phyloP scores from a whole-genome alignment of 2,888 invertebrate genomes.

The Brachyopa scutellaris region DNA sequence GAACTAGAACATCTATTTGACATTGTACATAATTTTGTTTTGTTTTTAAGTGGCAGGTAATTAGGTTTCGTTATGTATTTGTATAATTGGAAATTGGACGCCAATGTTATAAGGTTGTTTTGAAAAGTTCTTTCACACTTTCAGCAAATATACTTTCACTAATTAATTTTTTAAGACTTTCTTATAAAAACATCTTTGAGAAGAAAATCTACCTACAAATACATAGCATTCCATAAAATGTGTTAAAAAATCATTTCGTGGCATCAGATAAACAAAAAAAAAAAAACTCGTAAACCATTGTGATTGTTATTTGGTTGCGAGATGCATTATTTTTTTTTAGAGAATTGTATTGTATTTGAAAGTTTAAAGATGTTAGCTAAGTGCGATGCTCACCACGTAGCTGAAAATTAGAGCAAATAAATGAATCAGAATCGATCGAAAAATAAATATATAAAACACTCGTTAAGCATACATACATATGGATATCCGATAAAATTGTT shows the following conservation, averaged over 20 bases:
- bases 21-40: background rate
- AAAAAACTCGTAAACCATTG: background rate
- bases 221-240: too few species aligned
- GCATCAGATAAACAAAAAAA: constrained; percentile 41
- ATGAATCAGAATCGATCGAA: constrained; percentile 45
- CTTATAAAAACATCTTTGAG: too few species aligned
- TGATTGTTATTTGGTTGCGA: background rate
- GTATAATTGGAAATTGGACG: constrained; percentile 28
- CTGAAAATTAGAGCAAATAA: constrained; percentile 16
- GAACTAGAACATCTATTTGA: background rate
- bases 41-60: constrained; percentile 21
- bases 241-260: constrained; percentile 53
- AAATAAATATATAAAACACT: constrained; percentile 1
- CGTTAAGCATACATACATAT: background rate
- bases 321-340: constrained; percentile 29
- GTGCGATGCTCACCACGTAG: background rate
- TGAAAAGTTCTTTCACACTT: constrained; percentile 13
- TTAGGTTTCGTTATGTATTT: background rate
- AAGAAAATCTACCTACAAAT: too few species aligned
- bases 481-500: constrained; percentile 36
- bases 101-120: background rate
- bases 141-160: background rate
- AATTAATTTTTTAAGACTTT: constrained; percentile 45
- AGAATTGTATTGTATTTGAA: background rate
- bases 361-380: constrained; percentile 33